A percentile compares a stretch with the other conserved stretches of the same genome.
Evolutionary conservation across 2,888 invertebrate genomes (phyloP).

Genomic region (Oscheius sp.): DNA sequence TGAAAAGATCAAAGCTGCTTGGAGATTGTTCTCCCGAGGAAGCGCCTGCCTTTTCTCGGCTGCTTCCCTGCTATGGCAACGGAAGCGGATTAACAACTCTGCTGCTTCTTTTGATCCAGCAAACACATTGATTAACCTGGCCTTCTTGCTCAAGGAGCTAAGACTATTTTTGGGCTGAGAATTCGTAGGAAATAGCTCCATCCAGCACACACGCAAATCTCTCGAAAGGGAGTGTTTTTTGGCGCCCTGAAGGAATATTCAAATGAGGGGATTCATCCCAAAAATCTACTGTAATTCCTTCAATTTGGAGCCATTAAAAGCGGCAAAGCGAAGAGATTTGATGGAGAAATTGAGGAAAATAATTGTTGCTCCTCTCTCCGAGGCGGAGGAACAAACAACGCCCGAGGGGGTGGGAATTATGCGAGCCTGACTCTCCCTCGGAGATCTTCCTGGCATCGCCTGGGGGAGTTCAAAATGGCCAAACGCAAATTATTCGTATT

Average conservation of each 20-base stretch:
- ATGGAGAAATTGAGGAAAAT: not conserved
- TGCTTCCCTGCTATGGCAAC: not conserved
- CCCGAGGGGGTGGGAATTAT: not conserved
- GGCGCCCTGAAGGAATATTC: too few relatives aligned
- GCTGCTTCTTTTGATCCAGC: not conserved
- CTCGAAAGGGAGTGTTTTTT: not conserved
- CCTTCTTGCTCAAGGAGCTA: too few relatives aligned
- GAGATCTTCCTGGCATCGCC: too few relatives aligned
- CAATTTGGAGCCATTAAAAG: too few relatives aligned
- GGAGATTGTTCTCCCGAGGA: not conserved
- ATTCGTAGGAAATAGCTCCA: not conserved
- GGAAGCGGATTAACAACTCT: conserved; percentile 20
- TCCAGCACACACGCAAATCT: not conserved
- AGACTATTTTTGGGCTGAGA: not conserved
- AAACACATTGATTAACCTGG: too few relatives aligned
- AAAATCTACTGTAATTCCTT: not conserved
- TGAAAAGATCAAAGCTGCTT: not conserved
- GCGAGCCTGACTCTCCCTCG: not conserved
- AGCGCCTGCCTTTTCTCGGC: not conserved
- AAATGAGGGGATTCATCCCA: too few relatives aligned
- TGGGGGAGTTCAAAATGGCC: too few relatives aligned
- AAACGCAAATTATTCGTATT: too few relatives aligned
- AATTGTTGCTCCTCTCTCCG: not conserved
- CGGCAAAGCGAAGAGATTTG: not conserved
- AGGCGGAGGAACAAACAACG: not conserved